These are phyloP conservation scores for Monarcha castaneiventris DNA, from an alignment of 2,113 vertebrate species.

Conservation along the genomic window DNA sequence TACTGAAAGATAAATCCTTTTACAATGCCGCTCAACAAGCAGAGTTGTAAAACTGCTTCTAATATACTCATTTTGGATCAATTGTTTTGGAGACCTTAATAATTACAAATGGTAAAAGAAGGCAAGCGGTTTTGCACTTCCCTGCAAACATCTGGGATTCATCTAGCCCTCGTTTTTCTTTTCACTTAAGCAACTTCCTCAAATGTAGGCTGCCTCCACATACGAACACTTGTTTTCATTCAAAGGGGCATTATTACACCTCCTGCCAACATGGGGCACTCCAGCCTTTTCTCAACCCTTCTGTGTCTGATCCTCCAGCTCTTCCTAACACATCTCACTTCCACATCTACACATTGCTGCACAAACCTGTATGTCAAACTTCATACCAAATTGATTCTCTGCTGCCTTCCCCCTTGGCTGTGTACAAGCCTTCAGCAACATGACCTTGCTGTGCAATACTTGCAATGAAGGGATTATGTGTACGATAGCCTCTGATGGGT, in stretches of 20 bases:
- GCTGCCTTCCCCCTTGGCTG: neutral
- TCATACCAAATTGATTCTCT: neutral
- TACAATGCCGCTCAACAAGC: neutral
- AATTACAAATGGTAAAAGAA: neutral
- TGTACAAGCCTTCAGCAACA: neutral
- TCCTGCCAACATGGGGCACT: neutral
- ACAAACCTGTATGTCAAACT: neutral
- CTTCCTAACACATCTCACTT: neutral
- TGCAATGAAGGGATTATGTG: neutral
- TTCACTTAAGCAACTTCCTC: neutral
- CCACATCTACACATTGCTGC: neutral
- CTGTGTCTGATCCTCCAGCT: neutral
- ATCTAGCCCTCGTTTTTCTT: neutral
- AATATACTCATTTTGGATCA: neutral
- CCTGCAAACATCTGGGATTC: neutral
- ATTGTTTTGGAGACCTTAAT: neutral
- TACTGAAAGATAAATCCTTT: neutral
- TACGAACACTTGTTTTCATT: neutral
- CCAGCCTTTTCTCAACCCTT: neutral
- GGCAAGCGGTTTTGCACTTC: neutral
- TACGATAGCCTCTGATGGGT: neutral
- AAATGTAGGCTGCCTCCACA: neutral
- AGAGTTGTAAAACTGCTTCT: neutral
- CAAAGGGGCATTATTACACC: neutral
- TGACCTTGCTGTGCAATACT: neutral